Evolutionary conservation across 2,888 invertebrate species (phyloP).

Genomic region (Macaria liturata): DNA sequence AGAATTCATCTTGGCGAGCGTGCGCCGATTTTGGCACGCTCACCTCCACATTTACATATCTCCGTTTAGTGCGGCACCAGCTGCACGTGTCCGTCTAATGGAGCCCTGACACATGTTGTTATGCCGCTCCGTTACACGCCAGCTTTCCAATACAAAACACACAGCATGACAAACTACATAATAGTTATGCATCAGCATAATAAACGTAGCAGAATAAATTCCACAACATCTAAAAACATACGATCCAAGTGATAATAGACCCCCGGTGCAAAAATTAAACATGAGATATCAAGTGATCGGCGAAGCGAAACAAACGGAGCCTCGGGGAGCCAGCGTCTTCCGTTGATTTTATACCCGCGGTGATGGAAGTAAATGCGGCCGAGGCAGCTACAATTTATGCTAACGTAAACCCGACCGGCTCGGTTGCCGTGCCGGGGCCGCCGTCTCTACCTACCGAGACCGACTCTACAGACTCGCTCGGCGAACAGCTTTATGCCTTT

Average conservation of each 20-base stretch:
- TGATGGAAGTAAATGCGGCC: constrained; percentile 53
- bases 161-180: too few species aligned
- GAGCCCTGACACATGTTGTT: constrained; percentile 52
- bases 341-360: constrained; percentile 55
- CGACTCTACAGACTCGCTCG: constrained; percentile 36
- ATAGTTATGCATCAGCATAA: too few species aligned
- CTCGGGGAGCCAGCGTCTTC: constrained; percentile 57
- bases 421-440: constrained; percentile 30
- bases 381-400: constrained; percentile 62
- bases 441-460: constrained; percentile 9
- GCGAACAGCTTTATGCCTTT: constrained; percentile 50
- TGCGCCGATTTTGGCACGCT: constrained; percentile 61
- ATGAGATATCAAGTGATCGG: constrained; percentile 66
- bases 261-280: constrained; percentile 64
- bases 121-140: not conserved
- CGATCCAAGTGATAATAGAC: too few species aligned
- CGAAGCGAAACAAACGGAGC: constrained; percentile 56
- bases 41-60: constrained; percentile 64
- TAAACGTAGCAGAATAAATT: too few species aligned
- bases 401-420: constrained; percentile 56
- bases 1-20: constrained; percentile 52
- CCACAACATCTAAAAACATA: too few species aligned
- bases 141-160: not conserved
- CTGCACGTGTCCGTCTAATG: constrained; percentile 57
- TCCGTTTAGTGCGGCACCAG: constrained; percentile 52